Percentiles rank a stretch among this genome's conserved stretches.
These are phyloP conservation scores for Pogonomyrmex californicus DNA, from an alignment of 1,140 invertebrate genomes.

Conservation along the genomic window DNA sequence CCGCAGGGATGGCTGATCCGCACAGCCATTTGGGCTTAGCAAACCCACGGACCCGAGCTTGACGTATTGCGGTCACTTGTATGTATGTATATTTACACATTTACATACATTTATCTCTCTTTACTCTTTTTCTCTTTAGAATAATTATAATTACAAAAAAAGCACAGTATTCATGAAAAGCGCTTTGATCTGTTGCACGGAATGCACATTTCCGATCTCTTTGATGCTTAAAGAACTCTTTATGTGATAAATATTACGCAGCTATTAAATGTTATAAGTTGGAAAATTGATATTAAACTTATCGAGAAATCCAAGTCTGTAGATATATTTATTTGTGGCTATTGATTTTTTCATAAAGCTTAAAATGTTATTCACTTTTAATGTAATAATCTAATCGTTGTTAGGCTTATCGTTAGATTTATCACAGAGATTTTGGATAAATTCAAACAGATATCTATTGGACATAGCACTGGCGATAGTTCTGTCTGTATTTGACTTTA, in stretches of 20 bases:
- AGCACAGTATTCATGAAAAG: not conserved
- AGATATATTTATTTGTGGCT: not conserved
- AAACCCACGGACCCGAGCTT: not conserved
- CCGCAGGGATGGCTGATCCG: not conserved
- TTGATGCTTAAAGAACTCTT: not conserved
- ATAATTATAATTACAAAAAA: not conserved
- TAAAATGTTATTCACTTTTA: not conserved
- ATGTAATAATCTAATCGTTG: not conserved
- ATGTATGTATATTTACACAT: not conserved
- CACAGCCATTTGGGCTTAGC: not conserved
- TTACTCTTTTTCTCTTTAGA: not conserved
- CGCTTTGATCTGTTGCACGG: not conserved
- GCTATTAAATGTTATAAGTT: not conserved
- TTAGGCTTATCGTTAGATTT: constrained; percentile 6
- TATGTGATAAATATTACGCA: not conserved
- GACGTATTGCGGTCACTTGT: not conserved
- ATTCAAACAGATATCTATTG: not conserved
- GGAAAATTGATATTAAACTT: not conserved
- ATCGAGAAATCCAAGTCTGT: not conserved
- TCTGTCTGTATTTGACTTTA: not conserved
- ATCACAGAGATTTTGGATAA: constrained; percentile 2
- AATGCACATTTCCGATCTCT: not conserved
- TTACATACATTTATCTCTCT: not conserved
- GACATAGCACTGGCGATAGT: not conserved
- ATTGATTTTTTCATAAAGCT: not conserved